phyloP scores from a whole-genome alignment of 2,797 vertebrate species.

The Mus spretus region DNA sequence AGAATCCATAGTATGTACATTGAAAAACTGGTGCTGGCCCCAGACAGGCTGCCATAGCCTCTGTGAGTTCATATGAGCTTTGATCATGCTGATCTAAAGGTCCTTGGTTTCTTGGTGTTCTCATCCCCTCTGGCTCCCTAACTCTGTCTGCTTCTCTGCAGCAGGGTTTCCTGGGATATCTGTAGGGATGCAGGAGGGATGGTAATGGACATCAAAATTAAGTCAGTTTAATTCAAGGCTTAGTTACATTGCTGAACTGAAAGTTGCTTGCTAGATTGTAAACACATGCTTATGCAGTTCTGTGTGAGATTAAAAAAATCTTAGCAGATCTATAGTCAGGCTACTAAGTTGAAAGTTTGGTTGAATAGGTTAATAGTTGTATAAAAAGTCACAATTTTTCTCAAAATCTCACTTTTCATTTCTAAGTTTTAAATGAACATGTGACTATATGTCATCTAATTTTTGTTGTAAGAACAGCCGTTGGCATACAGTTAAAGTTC shows the following conservation, averaged over 20 bases:
- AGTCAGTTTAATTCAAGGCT: neutral
- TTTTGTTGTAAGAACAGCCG: neutral
- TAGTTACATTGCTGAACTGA: neutral
- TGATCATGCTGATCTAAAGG: neutral
- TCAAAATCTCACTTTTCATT: neutral
- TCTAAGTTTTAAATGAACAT: slow-evolving; percentile 6
- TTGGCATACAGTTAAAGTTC: neutral
- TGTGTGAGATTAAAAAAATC: neutral
- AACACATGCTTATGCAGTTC: neutral
- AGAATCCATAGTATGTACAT: neutral
- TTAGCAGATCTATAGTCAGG: neutral
- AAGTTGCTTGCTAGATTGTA: neutral
- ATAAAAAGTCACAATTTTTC: neutral
- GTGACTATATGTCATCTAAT: neutral
- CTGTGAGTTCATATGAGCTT: neutral
- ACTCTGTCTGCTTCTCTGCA: neutral
- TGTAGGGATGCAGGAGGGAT: no score
- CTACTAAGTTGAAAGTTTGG: neutral
- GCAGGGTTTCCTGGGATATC: neutral
- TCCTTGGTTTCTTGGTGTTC: neutral
- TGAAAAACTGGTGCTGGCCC: neutral
- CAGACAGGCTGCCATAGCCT: neutral
- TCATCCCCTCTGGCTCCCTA: neutral
- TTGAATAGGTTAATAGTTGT: neutral
- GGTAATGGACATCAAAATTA: neutral